Conservation (phyloP, 2,797 vertebrate genomes). For the Oceanodroma leucorhoa region DNA sequence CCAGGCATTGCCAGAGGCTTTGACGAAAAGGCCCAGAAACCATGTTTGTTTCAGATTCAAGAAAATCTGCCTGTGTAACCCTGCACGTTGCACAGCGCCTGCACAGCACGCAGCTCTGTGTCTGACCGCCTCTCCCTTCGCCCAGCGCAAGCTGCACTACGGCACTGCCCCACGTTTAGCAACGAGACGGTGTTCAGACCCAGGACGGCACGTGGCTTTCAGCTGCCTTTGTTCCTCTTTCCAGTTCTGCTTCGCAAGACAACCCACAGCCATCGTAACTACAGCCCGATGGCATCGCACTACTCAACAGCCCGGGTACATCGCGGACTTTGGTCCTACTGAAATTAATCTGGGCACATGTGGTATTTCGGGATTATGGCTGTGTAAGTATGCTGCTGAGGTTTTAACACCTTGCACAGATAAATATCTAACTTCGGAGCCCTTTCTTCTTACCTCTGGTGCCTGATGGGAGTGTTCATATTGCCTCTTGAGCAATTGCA, state of each 20-base stretch:
- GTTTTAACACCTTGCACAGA: not conserved
- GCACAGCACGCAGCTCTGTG: not conserved
- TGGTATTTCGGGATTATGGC: not conserved
- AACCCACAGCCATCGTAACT: fast-evolving
- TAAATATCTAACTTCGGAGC: not conserved
- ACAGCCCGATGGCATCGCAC: fast-evolving
- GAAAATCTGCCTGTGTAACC: not conserved
- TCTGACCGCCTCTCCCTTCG: not conserved
- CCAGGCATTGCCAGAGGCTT: not conserved
- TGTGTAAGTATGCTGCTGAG: fast-evolving
- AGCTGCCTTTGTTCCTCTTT: not conserved
- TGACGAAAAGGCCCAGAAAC: not conserved
- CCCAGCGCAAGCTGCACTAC: not conserved
- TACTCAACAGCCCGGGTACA: fast-evolving
- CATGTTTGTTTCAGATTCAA: not conserved
- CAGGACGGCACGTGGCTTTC: fast-evolving
- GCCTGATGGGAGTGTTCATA: not conserved
- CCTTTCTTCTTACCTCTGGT: not conserved
- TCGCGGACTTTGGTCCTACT: fast-evolving
- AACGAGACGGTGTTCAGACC: fast-evolving
- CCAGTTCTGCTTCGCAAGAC: not conserved
- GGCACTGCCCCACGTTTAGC: not conserved
- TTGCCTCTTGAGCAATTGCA: not conserved
- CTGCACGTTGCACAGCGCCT: not conserved
- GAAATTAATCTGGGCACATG: fast-evolving